Percentiles rank a stretch among this genome's conserved stretches.
Evolutionary conservation across 2,113 vertebrate species (phyloP).

Genomic region (Bettongia penicillata): DNA sequence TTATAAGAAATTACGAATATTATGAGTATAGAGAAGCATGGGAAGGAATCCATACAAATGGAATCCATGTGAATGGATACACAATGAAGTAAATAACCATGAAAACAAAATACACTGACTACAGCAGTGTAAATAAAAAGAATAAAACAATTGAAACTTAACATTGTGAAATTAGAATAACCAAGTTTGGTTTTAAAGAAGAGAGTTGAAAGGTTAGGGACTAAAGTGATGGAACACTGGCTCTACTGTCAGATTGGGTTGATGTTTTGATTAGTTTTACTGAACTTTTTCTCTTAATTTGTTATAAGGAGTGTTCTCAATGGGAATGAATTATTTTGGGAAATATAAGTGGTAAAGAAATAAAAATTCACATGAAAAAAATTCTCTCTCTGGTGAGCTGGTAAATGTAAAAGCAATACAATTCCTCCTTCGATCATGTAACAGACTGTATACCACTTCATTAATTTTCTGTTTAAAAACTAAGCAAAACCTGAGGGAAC

Average conservation of each 20-base stretch:
- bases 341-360: neutral
- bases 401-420: neutral
- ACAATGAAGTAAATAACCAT: neutral
- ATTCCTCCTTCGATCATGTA: neutral
- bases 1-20: neutral
- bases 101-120: neutral
- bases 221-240: neutral
- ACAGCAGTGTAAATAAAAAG: neutral
- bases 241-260: too few relatives aligned
- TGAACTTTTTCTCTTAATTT: neutral
- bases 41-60: too few relatives aligned
- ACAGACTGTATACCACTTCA: neutral
- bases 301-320: neutral
- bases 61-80: neutral
- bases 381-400: neutral
- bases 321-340: neutral
- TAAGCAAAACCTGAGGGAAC: slow-evolving; percentile 29
- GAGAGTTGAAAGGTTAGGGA: neutral
- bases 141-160: neutral
- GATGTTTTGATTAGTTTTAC: neutral
- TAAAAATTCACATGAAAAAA: neutral
- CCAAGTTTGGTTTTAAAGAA: neutral
- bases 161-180: neutral
- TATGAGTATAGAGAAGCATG: neutral
- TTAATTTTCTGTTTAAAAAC: slow-evolving; percentile 33